These are phyloP conservation scores for Wiebesia pumilae DNA, from an alignment of 1,140 invertebrate species.

Conservation along the genomic window DNA sequence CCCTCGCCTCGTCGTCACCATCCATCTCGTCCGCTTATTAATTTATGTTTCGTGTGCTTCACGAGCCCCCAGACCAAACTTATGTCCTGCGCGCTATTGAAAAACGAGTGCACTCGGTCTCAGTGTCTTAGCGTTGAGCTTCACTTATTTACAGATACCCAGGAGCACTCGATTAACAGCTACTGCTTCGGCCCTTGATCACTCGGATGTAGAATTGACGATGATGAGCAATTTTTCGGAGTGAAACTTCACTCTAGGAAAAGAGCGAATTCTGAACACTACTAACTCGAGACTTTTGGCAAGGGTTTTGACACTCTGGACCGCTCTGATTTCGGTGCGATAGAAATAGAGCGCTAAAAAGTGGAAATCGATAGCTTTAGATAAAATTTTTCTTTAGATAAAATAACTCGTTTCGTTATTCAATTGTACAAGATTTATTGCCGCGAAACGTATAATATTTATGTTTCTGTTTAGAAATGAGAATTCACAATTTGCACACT, in stretches of 20 bases:
- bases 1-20: constrained; percentile 48
- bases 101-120: neutral
- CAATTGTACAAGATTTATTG: neutral
- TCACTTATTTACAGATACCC: too few species aligned
- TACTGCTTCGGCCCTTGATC: too few species aligned
- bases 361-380: constrained; percentile 21
- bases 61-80: too few species aligned
- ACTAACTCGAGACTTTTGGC: constrained; percentile 1
- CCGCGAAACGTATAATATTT: neutral
- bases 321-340: constrained; percentile 3
- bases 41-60: too few species aligned
- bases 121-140: too few species aligned
- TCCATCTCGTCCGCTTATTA: constrained; percentile 32
- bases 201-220: too few species aligned
- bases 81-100: neutral
- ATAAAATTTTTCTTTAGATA: neutral
- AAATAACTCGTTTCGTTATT: neutral
- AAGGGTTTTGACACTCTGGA: neutral
- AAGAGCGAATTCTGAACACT: neutral
- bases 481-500: neutral
- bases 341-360: constrained; percentile 22
- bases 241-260: neutral
- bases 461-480: neutral
- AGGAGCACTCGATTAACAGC: too few species aligned
- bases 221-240: neutral